Evolutionary conservation across 92 coral and sea anemone species (phyloP).

Genomic region (Anthopleura xanthogrammica): DNA sequence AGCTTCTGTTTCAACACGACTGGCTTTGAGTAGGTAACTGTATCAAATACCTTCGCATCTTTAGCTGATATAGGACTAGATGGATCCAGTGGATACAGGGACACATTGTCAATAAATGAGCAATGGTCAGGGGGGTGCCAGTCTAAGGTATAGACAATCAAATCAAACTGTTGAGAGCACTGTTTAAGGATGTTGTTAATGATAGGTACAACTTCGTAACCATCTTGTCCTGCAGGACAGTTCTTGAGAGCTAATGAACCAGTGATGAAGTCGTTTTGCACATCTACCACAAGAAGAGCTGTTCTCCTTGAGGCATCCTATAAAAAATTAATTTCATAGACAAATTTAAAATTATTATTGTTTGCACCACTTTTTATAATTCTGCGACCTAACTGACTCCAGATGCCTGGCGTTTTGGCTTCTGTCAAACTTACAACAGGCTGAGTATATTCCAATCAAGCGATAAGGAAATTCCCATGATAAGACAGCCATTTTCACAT

Average conservation of each 20-base stretch:
- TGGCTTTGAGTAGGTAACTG: slow-evolving; percentile 63
- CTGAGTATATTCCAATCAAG: too few species aligned
- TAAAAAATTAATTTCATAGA: background rate
- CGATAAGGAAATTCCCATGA: too few species aligned
- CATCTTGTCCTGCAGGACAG: slow-evolving; percentile 90
- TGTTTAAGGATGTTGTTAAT: slow-evolving; percentile 61
- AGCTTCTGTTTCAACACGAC: slow-evolving; percentile 58
- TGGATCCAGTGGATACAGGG: slow-evolving; percentile 62
- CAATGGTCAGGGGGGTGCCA: slow-evolving; percentile 95
- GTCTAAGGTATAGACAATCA: slow-evolving; percentile 71
- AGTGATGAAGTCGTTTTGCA: slow-evolving; percentile 88
- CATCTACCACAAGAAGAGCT: slow-evolving; percentile 73
- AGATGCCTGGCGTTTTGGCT: too few species aligned
- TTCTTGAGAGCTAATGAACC: slow-evolving; percentile 78
- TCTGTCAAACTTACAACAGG: too few species aligned
- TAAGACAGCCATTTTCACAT: too few species aligned
- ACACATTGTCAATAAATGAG: slow-evolving; percentile 82
- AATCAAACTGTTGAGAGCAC: slow-evolving; percentile 38
- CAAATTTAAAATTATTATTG: too few species aligned
- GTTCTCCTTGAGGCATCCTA: slow-evolving; percentile 23
- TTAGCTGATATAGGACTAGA: slow-evolving; percentile 53
- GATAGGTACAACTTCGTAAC: slow-evolving; percentile 66
- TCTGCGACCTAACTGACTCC: too few species aligned
- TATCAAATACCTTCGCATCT: slow-evolving; percentile 71
- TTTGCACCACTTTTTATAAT: too few species aligned